Conservation (phyloP, 2,888 invertebrate species). For the Dicycla oo region DNA sequence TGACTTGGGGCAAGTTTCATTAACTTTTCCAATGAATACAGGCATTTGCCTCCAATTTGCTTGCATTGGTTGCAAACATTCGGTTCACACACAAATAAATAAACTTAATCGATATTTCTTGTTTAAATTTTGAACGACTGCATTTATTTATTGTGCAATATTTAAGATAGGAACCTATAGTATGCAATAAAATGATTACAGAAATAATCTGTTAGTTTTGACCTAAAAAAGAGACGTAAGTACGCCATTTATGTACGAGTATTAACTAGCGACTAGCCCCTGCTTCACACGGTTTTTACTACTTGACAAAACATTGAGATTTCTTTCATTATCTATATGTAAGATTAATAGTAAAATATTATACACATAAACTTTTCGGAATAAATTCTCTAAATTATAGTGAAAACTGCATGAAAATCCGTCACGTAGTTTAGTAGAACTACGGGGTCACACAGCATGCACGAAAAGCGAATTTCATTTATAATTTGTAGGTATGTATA, state of each 20-base stretch:
- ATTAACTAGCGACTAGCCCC: not conserved
- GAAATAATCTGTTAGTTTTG: too few species aligned
- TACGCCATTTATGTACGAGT: not conserved
- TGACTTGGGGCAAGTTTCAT: constrained; percentile 86
- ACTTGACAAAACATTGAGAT: not conserved
- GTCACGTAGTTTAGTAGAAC: not conserved
- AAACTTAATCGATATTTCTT: not conserved
- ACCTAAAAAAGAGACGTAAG: not conserved
- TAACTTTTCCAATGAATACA: constrained; percentile 88
- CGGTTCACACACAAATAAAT: constrained; percentile 51
- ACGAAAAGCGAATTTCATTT: not conserved
- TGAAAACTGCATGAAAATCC: not conserved
- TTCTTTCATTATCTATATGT: too few species aligned
- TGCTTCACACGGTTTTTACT: not conserved
- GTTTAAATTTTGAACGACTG: not conserved
- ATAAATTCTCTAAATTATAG: not conserved
- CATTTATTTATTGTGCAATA: not conserved
- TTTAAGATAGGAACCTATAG: too few species aligned
- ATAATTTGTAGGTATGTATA: not conserved
- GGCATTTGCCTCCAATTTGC: constrained; percentile 85
- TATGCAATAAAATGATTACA: too few species aligned
- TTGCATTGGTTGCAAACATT: constrained; percentile 78
- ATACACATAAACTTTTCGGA: not conserved
- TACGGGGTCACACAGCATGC: not conserved
- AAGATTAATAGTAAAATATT: too few species aligned